phyloP scores from a whole-genome alignment of 2,113 vertebrate genomes.

The Lasiurus borealis region DNA sequence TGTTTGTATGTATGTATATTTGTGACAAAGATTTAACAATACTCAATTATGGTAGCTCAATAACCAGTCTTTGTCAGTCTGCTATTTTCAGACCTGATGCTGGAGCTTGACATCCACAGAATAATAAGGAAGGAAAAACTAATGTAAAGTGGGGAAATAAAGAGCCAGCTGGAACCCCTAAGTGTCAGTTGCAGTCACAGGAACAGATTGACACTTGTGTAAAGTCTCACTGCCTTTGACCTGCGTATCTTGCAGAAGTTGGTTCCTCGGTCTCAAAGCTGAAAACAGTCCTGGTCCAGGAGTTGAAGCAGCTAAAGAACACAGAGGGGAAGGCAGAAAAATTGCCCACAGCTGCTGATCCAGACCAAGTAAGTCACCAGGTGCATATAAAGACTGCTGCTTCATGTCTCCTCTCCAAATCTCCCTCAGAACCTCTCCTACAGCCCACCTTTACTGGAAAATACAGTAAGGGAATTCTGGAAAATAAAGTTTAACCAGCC shows the following conservation, averaged over 20 bases:
- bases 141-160: not conserved
- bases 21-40: not conserved
- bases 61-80: not conserved
- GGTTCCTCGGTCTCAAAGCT: not conserved
- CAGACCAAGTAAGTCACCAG: accelerated
- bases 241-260: not conserved
- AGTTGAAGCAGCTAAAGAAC: not conserved
- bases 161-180: not conserved
- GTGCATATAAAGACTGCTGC: not conserved
- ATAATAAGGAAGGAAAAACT: not conserved
- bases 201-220: not conserved
- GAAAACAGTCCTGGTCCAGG: not conserved
- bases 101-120: not conserved
- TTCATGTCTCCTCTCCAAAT: not conserved
- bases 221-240: not conserved
- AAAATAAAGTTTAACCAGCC: not conserved
- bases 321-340: not conserved
- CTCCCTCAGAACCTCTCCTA: not conserved
- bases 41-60: not conserved
- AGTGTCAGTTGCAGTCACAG: not conserved
- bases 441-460: not conserved
- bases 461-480: not conserved
- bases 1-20: not conserved
- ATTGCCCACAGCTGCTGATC: not conserved
- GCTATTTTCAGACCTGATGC: not conserved